Base-by-base conservation (phyloP, 1,140 invertebrate genomes). In the Agrypnia vestita region DNA sequence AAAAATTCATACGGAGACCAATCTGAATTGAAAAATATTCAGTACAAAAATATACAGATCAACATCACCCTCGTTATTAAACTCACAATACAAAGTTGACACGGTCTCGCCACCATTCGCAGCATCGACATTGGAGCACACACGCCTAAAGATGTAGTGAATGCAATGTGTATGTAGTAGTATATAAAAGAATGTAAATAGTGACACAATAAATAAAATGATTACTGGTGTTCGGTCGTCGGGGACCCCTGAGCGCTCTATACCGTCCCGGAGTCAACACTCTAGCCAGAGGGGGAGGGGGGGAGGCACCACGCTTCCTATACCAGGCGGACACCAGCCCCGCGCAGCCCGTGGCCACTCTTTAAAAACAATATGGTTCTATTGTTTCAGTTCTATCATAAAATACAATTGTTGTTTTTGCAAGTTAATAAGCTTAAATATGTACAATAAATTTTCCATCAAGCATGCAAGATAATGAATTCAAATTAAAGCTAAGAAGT, bases 201-300 rank as follows among this genome's bases (percentile, higher is more conserved):
- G 82, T 81, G 82, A 83, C 79, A 83, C 82, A 83, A 83, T 83
- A 83, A 83, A 83, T 78, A 83, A 83, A 83, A 83, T 80, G 82
- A 83, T 83, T 83, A 83, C 82, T 83, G 62, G 82, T 83, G 77
- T 75, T 79, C 59, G 76, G 74, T 46, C 76, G 72, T 51, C 74
- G 64, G 64, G 61, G 51, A 25, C 64, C 67, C 46, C 69, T 71
- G 64, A 35, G 21, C 73, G 56, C 53, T 51, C 73, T 59, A 25
- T 59, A 43, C 53, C 73, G 73, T 76, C 73, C 72, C 12, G 67
- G 17, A n/a, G 44, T 17, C 43, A 71, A 49, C 44, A 51, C 67
- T 71, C 59, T 59, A 46, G 73, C 56, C 71, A 55, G 19, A 3
- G 75, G 75, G 21, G n/a, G 62, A 35, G 56, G 67, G 21, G 79